A percentile compares a stretch with the other conserved stretches of the same genome.
Evolutionary conservation across 2,113 vertebrate species (phyloP).

Genomic region (Forbesichthys agassizii): DNA sequence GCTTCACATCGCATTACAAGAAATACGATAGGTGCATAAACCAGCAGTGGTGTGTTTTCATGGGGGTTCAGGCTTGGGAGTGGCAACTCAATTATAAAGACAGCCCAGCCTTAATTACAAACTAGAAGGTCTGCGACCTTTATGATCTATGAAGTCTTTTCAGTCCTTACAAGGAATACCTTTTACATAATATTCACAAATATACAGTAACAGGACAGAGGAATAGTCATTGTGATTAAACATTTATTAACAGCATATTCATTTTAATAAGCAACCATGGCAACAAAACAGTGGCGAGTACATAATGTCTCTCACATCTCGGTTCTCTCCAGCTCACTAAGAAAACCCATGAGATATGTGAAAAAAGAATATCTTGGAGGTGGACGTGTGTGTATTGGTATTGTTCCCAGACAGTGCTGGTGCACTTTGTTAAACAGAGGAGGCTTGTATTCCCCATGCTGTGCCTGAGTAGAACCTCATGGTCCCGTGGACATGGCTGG

Average conservation of each 20-base stretch:
- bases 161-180: slow-evolving; percentile 21
- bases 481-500: slow-evolving; percentile 42
- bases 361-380: slow-evolving; percentile 51
- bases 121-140: slow-evolving; percentile 36
- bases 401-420: slow-evolving; percentile 53
- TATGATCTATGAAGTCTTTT: too few relatives aligned
- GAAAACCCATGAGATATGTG: slow-evolving; percentile 41
- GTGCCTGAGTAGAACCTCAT: slow-evolving; percentile 55
- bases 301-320: slow-evolving; percentile 11
- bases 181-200: background rate
- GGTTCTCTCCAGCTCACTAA: background rate
- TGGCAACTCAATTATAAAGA: slow-evolving; percentile 60
- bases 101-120: slow-evolving; percentile 68
- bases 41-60: slow-evolving; percentile 52
- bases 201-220: too few relatives aligned
- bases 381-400: slow-evolving; percentile 65
- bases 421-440: slow-evolving; percentile 62
- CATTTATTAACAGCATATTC: slow-evolving; percentile 1
- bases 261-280: slow-evolving; percentile 6
- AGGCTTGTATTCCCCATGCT: slow-evolving; percentile 52
- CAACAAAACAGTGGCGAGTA: slow-evolving; percentile 8
- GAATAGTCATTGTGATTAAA: background rate
- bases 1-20: slow-evolving; percentile 71
- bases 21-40: slow-evolving; percentile 69
- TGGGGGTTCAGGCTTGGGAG: slow-evolving; percentile 63